Base-by-base conservation (phyloP, 2,797 vertebrate genomes). In the Ceryle rudis region DNA sequence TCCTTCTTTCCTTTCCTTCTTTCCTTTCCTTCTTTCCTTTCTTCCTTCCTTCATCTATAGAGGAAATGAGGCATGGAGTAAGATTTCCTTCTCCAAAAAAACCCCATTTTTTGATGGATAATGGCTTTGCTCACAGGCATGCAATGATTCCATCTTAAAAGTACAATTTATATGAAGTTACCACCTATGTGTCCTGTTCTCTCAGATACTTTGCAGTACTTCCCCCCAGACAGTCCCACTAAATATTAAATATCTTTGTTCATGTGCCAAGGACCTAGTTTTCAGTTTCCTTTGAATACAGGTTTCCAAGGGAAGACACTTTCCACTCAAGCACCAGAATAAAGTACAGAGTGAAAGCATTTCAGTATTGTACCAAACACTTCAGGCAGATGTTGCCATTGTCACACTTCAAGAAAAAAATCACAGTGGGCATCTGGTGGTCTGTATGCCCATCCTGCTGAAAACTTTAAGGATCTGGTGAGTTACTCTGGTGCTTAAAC, bases 251-350 rank as follows among this genome's bases (percentile, higher is more conserved):
- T 57, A 41, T 29, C 6, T 35, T 28, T 79, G 8, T 44, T 67
- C 26, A 21, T 21, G 17, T 85, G n/a, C 15, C 17, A 60, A 85
- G 3, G 7, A 19, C 28, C 14, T 70, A 13, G 3, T 72, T 90
- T 86, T 79, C 69, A 73, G 15, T 39, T 69, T 89, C 25, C 3
- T 96, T 89, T n/a, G 7, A 92, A 62, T 37, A 46, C 11, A 66
- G n/a, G 72, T 65, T 47, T 69, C 22, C 35, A 60, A 49, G 23
- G 12, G 35, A 90, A 72, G 31, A 37, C 4, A 18, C 9, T 31
- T 75, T 62, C n/a, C 64, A 46, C n/a, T 62, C 57, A 31, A 88
- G 26, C 6, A n/a, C 21, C 6, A 22, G 25, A 78, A 60, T 64
- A 31, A 84, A 20, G 8, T 70, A 3, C 14, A 74, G 47, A 74